These are phyloP conservation scores for Syngnathus rostellatus DNA, from an alignment of 2,797 vertebrate species.

Conservation along the genomic window DNA sequence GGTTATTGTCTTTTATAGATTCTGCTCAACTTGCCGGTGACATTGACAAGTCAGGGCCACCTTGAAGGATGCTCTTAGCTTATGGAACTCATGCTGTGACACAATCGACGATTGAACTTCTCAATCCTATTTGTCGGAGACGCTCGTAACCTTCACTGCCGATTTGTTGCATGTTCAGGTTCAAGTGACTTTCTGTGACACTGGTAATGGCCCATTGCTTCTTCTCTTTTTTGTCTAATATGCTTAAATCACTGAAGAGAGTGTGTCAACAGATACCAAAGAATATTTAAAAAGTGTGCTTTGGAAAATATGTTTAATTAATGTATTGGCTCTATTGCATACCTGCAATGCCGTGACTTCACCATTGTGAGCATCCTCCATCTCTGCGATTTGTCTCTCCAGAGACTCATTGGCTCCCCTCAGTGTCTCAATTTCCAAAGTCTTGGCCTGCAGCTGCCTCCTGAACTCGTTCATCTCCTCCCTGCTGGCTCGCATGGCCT, in stretches of 20 bases:
- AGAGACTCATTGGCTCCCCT: slow-evolving; percentile 84
- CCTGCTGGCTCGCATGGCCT: slow-evolving; percentile 81
- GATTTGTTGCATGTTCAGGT: not conserved
- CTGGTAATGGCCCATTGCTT: not conserved
- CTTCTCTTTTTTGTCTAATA: not conserved
- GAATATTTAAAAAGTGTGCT: not conserved
- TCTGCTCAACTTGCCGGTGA: not conserved
- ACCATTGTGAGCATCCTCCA: slow-evolving; percentile 78
- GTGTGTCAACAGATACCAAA: not conserved
- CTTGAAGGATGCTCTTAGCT: slow-evolving; percentile 2
- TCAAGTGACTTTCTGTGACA: not conserved
- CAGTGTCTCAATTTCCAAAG: slow-evolving; percentile 84
- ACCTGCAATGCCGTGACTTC: slow-evolving; percentile 81
- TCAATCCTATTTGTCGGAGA: slow-evolving; percentile 39
- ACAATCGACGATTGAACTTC: slow-evolving; percentile 21
- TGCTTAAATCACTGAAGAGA: not conserved
- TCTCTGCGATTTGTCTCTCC: slow-evolving; percentile 83
- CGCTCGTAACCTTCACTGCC: not conserved
- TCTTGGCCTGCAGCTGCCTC: slow-evolving; percentile 85
- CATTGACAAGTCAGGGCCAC: not conserved
- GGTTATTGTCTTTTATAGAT: not conserved
- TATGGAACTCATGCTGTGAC: slow-evolving; percentile 25
- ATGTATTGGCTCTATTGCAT: not conserved
- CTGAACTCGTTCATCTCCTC: slow-evolving; percentile 88
- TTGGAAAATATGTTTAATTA: not conserved